Evolutionary conservation across 2,797 vertebrate genomes (phyloP), one percentile per base, ranked within the genome.

Genomic region (Microctenopoma steveboyesi): DNA sequence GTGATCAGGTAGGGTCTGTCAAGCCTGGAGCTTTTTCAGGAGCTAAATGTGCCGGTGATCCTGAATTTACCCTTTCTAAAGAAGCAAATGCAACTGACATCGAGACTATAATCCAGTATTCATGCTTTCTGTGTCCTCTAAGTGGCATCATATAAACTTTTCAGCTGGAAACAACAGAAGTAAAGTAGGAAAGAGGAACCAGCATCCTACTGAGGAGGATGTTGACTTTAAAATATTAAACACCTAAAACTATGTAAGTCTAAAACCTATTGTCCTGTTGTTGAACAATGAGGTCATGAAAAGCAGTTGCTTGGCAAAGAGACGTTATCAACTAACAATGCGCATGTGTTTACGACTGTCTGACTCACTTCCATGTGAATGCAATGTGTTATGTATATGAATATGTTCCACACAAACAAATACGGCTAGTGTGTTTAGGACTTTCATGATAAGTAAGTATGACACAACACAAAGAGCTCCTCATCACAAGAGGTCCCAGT

Each of bases 301-400:
- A 61, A 55, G 59, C 46, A 63, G 6, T 63, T 43, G 72, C 81
- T 71, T 25, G 28, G 4, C 9, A 22, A 35, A 30, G 16, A 49
- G 18, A 33, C 18, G 54, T 60, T 22, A 64, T 40, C 22, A 27
- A 50, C 14, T 22, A 72, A 86, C 76, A 72, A 62, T 69, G 47
- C 53, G 35, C 52, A 53, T 49, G 73, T 65, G 73, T 55, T 62
- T 18, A 43, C 40, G 49, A 9, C 27, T 18, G 57, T 46, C 18
- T 69, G 68, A 79, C 59, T 76, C 73, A 74, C 52, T 55, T 42
- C 48, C 53, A 43, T 63, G 61, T 64, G 71, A 73, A 65, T 28
- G 58, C 28, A 39, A 15, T 62, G 72, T 65, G 51, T 64, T 56
- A n/a, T 57, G 22, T 43, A 14, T 42, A 52, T 56, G 40, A 58